Percentiles rank a stretch among this genome's conserved stretches.
phyloP scores from a whole-genome alignment of 2,113 vertebrate genomes.

The Cyrtonyx montezumae region DNA sequence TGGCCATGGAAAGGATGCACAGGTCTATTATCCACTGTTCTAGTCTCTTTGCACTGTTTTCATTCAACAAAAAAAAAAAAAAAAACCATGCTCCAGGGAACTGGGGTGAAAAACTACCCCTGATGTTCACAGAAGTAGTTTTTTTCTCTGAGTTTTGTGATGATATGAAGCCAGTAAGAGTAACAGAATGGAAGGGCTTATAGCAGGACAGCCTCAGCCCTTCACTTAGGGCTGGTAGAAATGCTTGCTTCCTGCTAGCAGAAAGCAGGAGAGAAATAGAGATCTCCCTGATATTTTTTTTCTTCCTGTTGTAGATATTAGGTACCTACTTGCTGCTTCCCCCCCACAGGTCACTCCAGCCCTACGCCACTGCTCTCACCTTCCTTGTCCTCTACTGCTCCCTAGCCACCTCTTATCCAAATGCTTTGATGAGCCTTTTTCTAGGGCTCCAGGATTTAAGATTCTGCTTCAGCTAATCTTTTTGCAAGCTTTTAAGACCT shows the following conservation, averaged over 20 bases:
- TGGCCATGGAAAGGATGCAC: no score
- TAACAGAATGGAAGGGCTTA: neutral
- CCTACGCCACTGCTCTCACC: neutral
- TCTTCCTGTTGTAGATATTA: neutral
- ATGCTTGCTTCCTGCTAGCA: neutral
- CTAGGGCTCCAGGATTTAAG: constrained; percentile 37
- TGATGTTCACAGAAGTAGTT: neutral
- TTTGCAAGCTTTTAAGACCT: constrained; percentile 58
- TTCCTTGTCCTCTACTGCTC: constrained; percentile 37
- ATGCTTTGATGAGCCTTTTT: constrained; percentile 17
- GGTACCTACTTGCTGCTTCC: neutral
- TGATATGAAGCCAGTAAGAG: neutral
- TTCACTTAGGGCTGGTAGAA: neutral
- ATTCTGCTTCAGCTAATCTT: constrained; percentile 63
- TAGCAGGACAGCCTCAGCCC: neutral
- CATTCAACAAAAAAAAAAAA: neutral
- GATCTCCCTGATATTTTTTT: neutral
- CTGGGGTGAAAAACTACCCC: neutral
- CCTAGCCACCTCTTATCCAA: constrained; percentile 37
- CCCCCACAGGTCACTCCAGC: neutral
- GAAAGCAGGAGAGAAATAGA: neutral
- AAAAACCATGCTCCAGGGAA: neutral
- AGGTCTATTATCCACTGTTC: neutral
- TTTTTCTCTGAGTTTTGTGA: neutral
- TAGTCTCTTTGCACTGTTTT: neutral